Percentiles rank a stretch among this genome's conserved stretches.
These are phyloP conservation scores for Porites cylindrica DNA, from an alignment of 92 coral and sea anemone species.

Conservation along the genomic window DNA sequence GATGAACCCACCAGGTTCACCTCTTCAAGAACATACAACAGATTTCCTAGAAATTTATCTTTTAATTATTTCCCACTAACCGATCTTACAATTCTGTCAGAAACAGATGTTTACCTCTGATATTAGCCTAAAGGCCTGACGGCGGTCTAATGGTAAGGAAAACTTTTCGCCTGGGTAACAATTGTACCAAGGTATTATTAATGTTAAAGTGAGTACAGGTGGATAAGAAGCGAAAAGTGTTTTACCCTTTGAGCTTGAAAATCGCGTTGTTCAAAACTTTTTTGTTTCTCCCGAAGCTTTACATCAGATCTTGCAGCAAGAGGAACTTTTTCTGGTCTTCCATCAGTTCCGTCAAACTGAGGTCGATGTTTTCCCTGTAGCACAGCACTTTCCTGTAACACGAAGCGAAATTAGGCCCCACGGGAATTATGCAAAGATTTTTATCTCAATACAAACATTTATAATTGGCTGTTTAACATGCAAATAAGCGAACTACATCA, in stretches of 20 bases:
- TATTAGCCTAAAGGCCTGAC: no score
- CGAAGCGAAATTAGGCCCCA: not conserved
- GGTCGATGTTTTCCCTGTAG: conserved; percentile 46
- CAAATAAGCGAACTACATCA: conserved; percentile 16
- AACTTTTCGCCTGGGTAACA: no score
- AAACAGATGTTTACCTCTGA: no score
- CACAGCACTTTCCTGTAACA: conserved; percentile 42
- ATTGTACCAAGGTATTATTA: no score
- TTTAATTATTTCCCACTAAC: not conserved
- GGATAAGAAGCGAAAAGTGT: no score
- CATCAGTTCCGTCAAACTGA: conserved; percentile 22
- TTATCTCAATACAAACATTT: not conserved
- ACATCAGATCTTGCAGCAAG: conserved; percentile 60
- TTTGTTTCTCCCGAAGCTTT: conserved; percentile 77
- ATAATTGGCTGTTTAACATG: conserved; percentile 13
- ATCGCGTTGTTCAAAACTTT: conserved; percentile 77
- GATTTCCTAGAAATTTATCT: not conserved
- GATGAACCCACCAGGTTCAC: not conserved
- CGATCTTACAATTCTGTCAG: no score
- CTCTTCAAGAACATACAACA: not conserved
- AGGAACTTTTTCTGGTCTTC: conserved; percentile 15
- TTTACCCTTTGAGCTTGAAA: conserved; percentile 85
- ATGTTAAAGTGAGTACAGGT: no score
- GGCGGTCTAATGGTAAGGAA: no score
- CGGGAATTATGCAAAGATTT: conserved; percentile 4